Evolutionary conservation across 2,113 vertebrate genomes (phyloP), one percentile per base, ranked within the genome.

Genomic region (Pogonocichla stellata): DNA sequence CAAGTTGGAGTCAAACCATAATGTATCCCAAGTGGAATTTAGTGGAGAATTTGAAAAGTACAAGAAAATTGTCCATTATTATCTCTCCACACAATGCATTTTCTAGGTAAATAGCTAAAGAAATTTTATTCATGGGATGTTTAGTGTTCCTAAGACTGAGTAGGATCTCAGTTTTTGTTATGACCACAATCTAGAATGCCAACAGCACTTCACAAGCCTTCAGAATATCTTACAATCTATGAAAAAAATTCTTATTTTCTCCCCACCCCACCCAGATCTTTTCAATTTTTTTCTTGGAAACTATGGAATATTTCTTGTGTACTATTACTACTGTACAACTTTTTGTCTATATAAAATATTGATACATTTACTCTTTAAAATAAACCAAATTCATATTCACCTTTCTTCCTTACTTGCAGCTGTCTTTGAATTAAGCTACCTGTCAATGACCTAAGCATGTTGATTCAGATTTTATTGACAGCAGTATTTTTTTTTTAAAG

Each of bases 221-320:
- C 20, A 51, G 45, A 94, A 61, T 29, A 24, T 10, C 6, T 80
- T 80, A n/a, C 5, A 64, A 19, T 42, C 6, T 64, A 28, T n/a
- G 6, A 8, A 86, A 82, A 82, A 58, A 12, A 6, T 9, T n/a
- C 9, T 20, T 48, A 8, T 8, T 48, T 92, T 80, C 80, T 31
- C 19, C 23, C 12, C 5, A 33, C 1, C 3, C 14, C 17, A 29
- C 1, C 6, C 31, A 38, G 3, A 1, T 90, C 18, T 51, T 25
- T 17, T 56, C 13, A 75, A 3, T 73, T 70, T 53, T 77, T 74
- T 33, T 33, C 26, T 34, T 84, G 17, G 58, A 77, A 82, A 65
- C 3, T 31, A 43, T 20, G 54, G 5, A 71, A 62, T 9, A 42
- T 6, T 22, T 80, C n/a, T 57, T 90, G 12, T 1, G 1, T 23